These are phyloP conservation scores for Grantiella picta DNA, from an alignment of 2,113 vertebrate genomes.

Conservation along the genomic window DNA sequence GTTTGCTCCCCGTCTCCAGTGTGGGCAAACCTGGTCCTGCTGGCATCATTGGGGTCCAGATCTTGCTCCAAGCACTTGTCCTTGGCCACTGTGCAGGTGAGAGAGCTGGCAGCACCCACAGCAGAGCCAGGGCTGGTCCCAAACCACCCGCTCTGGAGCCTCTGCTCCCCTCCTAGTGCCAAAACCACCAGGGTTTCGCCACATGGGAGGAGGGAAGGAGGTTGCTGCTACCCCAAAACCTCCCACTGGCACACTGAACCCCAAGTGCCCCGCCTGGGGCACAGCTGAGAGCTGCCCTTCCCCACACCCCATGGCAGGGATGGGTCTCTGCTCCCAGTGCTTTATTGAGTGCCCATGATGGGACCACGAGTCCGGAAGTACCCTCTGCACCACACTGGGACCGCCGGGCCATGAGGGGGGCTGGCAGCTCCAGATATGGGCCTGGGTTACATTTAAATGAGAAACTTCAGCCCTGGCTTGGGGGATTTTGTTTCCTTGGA, in stretches of 20 bases:
- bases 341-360: accelerated
- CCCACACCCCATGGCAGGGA: neutral
- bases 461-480: slow-evolving; percentile 43
- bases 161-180: neutral
- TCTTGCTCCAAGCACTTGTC: neutral
- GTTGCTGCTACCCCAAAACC: neutral
- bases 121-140: neutral
- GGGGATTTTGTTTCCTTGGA: slow-evolving; percentile 52
- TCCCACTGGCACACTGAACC: neutral
- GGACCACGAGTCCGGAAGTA: accelerated
- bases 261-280: neutral
- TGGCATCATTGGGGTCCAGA: neutral
- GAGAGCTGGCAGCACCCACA: neutral
- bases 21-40: neutral
- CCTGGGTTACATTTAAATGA: slow-evolving; percentile 1
- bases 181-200: neutral
- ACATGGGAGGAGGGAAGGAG: neutral
- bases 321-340: neutral
- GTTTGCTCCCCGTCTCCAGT: neutral
- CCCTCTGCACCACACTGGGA: neutral
- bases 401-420: accelerated
- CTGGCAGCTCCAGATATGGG: neutral
- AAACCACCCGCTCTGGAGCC: neutral
- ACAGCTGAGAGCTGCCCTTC: accelerated
- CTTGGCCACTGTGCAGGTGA: neutral